These are phyloP conservation scores for Macaca fascicularis DNA, from an alignment of 2,113 vertebrate species.

Conservation along the genomic window T2T-MFA8v1.1 NC_088387.1:42012001-42012500, in stretches of 20 bases:
- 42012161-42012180: not conserved
- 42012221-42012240: not conserved
- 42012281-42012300: not conserved
- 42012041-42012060: not conserved
- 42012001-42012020: not conserved
- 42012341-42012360: not conserved
- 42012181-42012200: not conserved
- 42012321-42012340: not conserved
- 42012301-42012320: not conserved
- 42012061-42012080: not conserved
- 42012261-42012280: not conserved
- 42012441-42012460: not conserved
- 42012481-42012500: not conserved
- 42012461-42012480: not conserved
- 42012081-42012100: fast-evolving
- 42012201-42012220: not conserved
- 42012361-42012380: not conserved
- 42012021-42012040: not conserved
- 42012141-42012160: not conserved
- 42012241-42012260: not conserved
- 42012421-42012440: not conserved
- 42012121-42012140: fast-evolving
- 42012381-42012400: not conserved
- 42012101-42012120: not conserved
- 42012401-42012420: not conserved